Evolutionary conservation across 1,140 invertebrate species (phyloP).

Genomic region (Augochlora pura): DNA sequence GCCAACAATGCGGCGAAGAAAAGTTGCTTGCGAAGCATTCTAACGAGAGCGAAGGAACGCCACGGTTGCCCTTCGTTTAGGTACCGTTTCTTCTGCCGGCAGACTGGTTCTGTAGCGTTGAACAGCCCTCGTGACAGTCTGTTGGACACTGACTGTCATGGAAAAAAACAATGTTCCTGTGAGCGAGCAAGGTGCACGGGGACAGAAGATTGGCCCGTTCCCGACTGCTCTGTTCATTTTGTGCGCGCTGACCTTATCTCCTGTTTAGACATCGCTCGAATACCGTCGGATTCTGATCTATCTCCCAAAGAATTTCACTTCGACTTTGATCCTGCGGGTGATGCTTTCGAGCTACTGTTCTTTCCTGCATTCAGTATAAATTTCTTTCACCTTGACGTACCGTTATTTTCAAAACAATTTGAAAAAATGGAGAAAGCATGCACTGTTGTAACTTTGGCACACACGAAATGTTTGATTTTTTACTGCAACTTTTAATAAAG

Average conservation of each 20-base stretch:
- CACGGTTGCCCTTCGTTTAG: constrained; percentile 2
- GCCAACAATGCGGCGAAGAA: constrained; percentile 29
- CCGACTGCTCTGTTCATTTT: constrained; percentile 47
- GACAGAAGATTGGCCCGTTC: constrained; percentile 64
- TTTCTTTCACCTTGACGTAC: background rate
- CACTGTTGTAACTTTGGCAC: too few relatives aligned
- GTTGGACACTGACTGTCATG: constrained; percentile 55
- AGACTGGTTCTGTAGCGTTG: background rate
- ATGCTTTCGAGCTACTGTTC: background rate
- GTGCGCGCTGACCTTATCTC: constrained; percentile 69
- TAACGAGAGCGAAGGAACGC: background rate
- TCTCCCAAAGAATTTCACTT: constrained; percentile 22
- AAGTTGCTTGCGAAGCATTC: constrained; percentile 40
- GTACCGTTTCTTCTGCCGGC: background rate
- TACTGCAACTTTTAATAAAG: too few relatives aligned
- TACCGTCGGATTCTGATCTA: constrained; percentile 49
- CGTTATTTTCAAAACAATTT: background rate
- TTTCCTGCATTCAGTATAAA: background rate
- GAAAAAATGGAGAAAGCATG: background rate
- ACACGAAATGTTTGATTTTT: too few relatives aligned
- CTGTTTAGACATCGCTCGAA: constrained; percentile 66
- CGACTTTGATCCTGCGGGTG: constrained; percentile 8
- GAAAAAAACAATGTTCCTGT: constrained; percentile 63
- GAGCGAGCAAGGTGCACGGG: constrained; percentile 63
- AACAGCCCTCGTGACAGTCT: constrained; percentile 29